Base-by-base conservation (phyloP, 2,888 invertebrate species). In the Tachina grossa region DNA sequence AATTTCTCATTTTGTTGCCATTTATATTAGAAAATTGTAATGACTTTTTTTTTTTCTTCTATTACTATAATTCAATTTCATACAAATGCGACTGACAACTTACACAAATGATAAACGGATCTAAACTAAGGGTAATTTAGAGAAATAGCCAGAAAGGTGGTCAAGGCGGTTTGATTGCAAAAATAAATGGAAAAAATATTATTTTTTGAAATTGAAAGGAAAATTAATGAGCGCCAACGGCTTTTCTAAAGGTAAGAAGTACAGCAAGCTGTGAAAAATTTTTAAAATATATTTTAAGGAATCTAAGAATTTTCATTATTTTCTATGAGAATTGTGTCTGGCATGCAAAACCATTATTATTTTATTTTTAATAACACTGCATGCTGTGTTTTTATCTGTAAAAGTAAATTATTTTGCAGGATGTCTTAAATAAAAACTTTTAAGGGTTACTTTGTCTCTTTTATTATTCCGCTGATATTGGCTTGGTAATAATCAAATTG, bases 1-100 rank as follows among this genome's bases (percentile, higher is more conserved):
- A 76, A 83, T 83, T 83, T 83, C 51, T 65, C 77, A 77, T 72
- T 83, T 83, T 74, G 45, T 61, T 68, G 74, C 45, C 19, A 53
- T 75, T 71, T 65, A 1, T 9, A 65, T 66, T 10, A 2, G 57
- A 49, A 74, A 31, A 47, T 22, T 13, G 19, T 19, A 53, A n/a
- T 41, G n/a, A 55, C 61, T n/a, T 53, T 39, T n/a, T 79, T 61
- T 55, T 39, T 22, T 51, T 55, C 2, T 59, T 31, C 31, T 57
- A 59, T 68, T 39, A 3, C 39, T 41, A 51, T 45, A 53, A 39
- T 41, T 47, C 6, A 55, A 66, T 55, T 77, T 68, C 19, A 39
- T 45, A 22, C 13, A 49, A 66, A 49, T 45, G 22, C 14, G 14
- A 14, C 19, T 41, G 47, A 71, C 19, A 63, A 53, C 49, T 77